Base-by-base conservation (phyloP, 1,140 invertebrate species). In the Notospermus geniculatus region DNA sequence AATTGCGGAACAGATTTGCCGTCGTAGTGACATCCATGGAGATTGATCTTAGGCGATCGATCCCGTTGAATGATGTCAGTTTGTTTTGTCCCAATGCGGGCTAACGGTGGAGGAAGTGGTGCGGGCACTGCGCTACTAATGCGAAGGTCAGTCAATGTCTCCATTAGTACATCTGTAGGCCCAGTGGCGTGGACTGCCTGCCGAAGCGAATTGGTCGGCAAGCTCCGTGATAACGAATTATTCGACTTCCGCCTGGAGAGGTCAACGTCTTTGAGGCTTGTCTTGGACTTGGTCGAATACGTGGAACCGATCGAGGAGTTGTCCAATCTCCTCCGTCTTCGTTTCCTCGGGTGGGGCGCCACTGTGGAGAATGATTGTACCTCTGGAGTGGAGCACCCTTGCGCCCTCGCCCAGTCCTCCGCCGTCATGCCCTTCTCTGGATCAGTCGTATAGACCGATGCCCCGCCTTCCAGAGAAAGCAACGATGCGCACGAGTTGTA, bases 401-500 rank as follows among this genome's bases (percentile, higher is more conserved):
- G n/a, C 5, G 28, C 56, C n/a, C 62, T 46, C 29, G 66, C 69
- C 67, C 68, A 66, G 22, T 71, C 67, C 32, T 70, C 52, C 13
- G 71, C 63, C 45, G 67, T 71, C 43, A 64, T 22, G 17, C 68
- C 64, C 9, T 62, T 50, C 32, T 67, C 65, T 54, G 63, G 72
- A 56, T 79, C 77, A 7, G 70, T 66, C 30, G 62, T 50, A 2
- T 45, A 50, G 13, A 73, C 29, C 22, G 64, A 68, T 7, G 75
- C 75, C 30, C 71, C 71, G 13, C 77, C 77, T 56, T 77, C 74
- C 13, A 69, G 54, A 27, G 68, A 64, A 1, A 79, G 66, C 17
- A 77, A 71, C 54, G 71, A 65, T 2, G 75, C 74, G 53, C 77
- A 79, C 9, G 71, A 66, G n/a, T 74, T 66, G 59, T 70, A 64